Base-by-base conservation (phyloP, 2,888 invertebrate species). In the Apomyelois bistriatella region DNA sequence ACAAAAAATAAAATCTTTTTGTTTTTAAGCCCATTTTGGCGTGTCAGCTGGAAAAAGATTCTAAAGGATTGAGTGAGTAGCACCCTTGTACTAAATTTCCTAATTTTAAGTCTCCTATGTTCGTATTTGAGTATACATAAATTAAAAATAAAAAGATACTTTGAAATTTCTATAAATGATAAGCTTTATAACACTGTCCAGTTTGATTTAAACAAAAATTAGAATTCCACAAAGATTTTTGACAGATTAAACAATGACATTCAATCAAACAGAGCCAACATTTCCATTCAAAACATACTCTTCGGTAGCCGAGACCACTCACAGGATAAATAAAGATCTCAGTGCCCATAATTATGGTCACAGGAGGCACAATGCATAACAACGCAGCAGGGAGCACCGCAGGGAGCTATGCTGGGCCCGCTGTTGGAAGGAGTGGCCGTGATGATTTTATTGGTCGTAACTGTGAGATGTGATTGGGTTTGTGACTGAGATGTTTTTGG, bases 351-450 rank as follows among this genome's bases (percentile, higher is more conserved):
- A 52, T 52, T 32, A 51, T 43, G 37, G 43, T 42, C 42, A 16
- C 35, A 35, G 15, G 41, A 16, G 28, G 47, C 48, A 30, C 52
- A 41, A 52, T 49, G 49, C 56, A 58, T 56, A 57, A 56, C 59
- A 58, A 51, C 58, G 5, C 60, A 56, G 61, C 63, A 48, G 58
- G 61, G 10, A 17, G 7, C 60, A 37, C 63, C 48, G 53, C 60
- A 58, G 63, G 61, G 55, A 40, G 56, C 52, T 58, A 37, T 49
- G 30, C 32, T 59, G 54, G 43, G 22, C 15, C 46, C 32, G 10
- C 52, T 32, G 15, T 42, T n/a, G 36, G 37, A 15, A 22, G 22
- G 43, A 38, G 38, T 49, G 48, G 36, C 32, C 30, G 48, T 37
- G 36, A 16, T 43, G 36, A 52, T 52, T 36, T 52, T 52, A 52